phyloP scores from a whole-genome alignment of 2,888 invertebrate species.

The Pollenia angustigena region DNA sequence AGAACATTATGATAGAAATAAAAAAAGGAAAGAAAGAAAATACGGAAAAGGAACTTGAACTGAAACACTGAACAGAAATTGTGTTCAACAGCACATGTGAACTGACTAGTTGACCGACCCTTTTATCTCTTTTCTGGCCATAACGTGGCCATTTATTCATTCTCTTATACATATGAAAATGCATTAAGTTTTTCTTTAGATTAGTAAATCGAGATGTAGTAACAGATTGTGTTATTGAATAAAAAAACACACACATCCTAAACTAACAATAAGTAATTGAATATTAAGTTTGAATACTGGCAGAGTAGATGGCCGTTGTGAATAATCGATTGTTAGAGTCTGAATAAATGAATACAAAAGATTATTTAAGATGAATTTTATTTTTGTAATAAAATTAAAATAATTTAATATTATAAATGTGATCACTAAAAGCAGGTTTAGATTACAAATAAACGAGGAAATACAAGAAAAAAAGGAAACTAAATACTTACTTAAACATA shows the following conservation, averaged over 20 bases:
- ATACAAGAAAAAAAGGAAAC: too few relatives aligned
- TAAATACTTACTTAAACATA: too few relatives aligned
- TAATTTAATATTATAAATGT: not conserved
- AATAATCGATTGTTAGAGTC: not conserved
- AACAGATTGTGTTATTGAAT: constrained; percentile 43
- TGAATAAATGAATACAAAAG: not conserved
- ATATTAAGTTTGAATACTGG: not conserved
- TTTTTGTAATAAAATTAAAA: not conserved
- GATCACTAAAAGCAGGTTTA: too few relatives aligned
- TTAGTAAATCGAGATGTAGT: constrained; percentile 18
- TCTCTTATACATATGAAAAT: not conserved
- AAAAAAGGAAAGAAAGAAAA: not conserved
- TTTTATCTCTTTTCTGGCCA: not conserved
- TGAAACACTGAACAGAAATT: not conserved
- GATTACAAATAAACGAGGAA: not conserved
- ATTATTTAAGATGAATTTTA: not conserved
- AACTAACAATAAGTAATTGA: constrained; percentile 31
- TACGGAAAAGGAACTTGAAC: not conserved
- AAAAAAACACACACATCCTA: not conserved
- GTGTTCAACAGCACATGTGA: constrained; percentile 22
- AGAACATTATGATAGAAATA: not conserved
- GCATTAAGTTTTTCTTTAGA: not conserved
- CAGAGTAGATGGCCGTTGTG: too few relatives aligned
- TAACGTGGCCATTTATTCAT: not conserved
- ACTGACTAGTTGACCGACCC: constrained; percentile 1